A percentile compares a stretch with the other conserved stretches of the same genome.
These are phyloP conservation scores for Paedocypris micromegethes DNA, from an alignment of 2,797 vertebrate species.

Conservation along the genomic window DNA sequence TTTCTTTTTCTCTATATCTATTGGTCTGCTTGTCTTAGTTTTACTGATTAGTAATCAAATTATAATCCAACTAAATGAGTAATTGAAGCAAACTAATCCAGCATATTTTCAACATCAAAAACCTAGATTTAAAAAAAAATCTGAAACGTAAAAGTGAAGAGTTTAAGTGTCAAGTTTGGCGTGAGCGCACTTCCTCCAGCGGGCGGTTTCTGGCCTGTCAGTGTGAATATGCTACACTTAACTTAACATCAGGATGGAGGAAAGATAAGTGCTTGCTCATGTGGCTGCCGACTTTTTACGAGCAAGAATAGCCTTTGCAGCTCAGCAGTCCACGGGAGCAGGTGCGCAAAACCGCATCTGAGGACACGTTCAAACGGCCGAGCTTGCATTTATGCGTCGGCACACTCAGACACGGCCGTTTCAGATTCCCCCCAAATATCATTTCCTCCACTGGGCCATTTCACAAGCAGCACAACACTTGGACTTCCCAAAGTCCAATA, in stretches of 20 bases:
- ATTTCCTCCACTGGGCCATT: constrained; percentile 6
- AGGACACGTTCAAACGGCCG: background rate
- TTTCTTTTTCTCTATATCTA: too few species aligned
- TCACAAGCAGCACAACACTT: constrained; percentile 21
- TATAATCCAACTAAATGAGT: background rate
- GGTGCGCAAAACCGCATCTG: constrained; percentile 12
- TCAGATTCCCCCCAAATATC: constrained; percentile 7
- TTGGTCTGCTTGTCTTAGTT: too few species aligned
- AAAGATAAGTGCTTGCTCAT: constrained; percentile 36
- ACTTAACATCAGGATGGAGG: constrained; percentile 15
- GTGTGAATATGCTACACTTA: constrained; percentile 7
- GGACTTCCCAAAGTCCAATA: constrained; percentile 29
- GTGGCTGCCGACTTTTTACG: constrained; percentile 21
- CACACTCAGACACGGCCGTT: constrained; percentile 1
- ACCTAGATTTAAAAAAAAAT: background rate
- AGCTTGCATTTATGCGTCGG: background rate
- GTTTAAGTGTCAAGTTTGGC: constrained; percentile 12
- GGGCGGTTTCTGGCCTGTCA: constrained; percentile 6
- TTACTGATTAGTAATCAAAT: too few species aligned
- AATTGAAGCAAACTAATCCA: background rate
- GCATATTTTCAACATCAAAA: background rate
- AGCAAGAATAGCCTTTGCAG: constrained; percentile 33
- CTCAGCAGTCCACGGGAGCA: constrained; percentile 29
- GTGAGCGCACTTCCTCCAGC: constrained; percentile 1
- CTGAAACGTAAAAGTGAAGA: constrained; percentile 10